Base-by-base conservation (phyloP, 2,113 vertebrate genomes). In the Natator depressus region DNA sequence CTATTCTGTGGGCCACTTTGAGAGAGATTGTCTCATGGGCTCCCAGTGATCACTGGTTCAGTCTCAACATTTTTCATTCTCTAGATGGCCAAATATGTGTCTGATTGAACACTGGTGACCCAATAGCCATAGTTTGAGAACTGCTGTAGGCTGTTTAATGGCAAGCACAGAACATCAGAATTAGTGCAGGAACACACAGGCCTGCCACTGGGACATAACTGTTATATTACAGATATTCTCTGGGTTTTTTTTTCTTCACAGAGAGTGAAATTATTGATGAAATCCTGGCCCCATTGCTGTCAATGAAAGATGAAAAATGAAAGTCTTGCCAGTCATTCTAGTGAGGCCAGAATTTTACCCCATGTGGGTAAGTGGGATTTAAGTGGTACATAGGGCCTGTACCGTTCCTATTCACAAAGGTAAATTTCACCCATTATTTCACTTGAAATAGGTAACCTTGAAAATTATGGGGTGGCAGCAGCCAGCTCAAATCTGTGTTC, bases 181-280 rank as follows among this genome's bases (percentile, higher is more conserved):
- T 76, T 5, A 81, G 2, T 54, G 29, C 14, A 25, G 84, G n/a
- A 88, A 85, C 35, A 91, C 86, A 57, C 49, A 55, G 2, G 17
- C 46, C 0, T 2, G 13, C 38, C 0, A 19, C 22, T 51, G 5
- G 14, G 65, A 55, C 50, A 3, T 5, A 29, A 50, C 62, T 16
- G 5, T 17, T 38, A 0, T 29, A 1, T 55, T 72, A 35, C 0
- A 0, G 11, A 31, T 54, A 2, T 2, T 62, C 4, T 4, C 69
- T 20, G 0, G 42, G 42, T 42, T 42, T 35, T 79, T 79, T 42
- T n/a, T 7, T 83, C 84, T 78, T 35, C 6, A 29, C 16, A 76
- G 12, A 76, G 11, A 76, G 9, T 11, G 80, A 42, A 72, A 42
- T 49, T 69, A n/a, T 47, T 19, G 1, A 31, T 84, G 27, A 69